Base-by-base conservation (phyloP, 2,113 vertebrate species). In the Nyctereutes procyonoides region DNA sequence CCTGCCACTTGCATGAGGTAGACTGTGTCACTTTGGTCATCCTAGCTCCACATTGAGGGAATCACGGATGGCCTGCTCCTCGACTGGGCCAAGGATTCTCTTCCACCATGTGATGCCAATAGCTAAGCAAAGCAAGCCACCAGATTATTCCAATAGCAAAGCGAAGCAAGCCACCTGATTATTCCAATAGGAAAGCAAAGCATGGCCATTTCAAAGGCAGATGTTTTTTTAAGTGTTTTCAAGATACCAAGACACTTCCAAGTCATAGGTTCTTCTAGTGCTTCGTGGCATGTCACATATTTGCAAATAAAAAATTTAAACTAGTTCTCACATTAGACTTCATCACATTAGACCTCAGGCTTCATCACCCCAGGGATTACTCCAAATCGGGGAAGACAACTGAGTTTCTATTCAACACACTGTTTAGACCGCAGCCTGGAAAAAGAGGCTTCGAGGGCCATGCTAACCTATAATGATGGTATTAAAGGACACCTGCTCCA, bases 401-500 rank as follows among this genome's bases (percentile, higher is more conserved):
- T 28, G 3, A 30, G 32, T 32, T 24, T 62, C 73, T 55, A 93
- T 53, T 80, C 81, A 79, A 86, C 92, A 74, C 13, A 12, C 48
- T 19, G 53, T 48, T 90, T 13, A 19, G 43, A 87, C 91, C 17
- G 53, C 3, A 28, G 85, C 0, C 0, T 80, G 88, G 80, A 74
- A 28, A 62, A 95, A 53, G 87, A 82, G 82, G n/a, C 62, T 90
- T 77, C 38, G 55, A 96, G 94, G 73, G 93, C 19, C 5, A 24
- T 65, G 92, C 99, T 98, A 99, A 99, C 99, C 99, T 98, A 99
- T 99, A 92, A 99, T 98, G 90, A 99, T 99, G 97, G 99, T 99
- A 98, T 99, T 99, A 95, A 99, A 99, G 93, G 99, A 99, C 98
- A 99, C 99, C 0, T 99, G 98, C 97, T 99, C 99, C 7, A 98